Evolutionary conservation across 2,113 vertebrate genomes (phyloP), one percentile per base, ranked within the genome.

Genomic region (Cebus imitator): DNA sequence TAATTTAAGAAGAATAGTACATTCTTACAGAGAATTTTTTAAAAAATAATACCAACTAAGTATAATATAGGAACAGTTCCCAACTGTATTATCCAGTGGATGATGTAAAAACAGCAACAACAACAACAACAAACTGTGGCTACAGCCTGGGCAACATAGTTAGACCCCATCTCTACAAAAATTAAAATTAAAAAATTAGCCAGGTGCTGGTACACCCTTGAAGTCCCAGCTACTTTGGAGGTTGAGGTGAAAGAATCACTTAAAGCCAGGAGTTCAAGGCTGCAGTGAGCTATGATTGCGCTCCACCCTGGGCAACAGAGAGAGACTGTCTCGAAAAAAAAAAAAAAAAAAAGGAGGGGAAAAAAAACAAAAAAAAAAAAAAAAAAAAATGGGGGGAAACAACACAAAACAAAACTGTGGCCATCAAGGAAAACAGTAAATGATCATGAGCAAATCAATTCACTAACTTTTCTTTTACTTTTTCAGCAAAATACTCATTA

Each of bases 401-500:
- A 64, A 32, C 61, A 64, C 61, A 64, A 64, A 64, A 64, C 61
- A 64, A 78, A 91, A 30, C 37, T 48, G 8, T 87, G 64, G 55
- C 64, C 70, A 89, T 68, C 83, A 57, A 86, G 57, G 35, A 88
- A 97, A 84, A 81, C 21, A 73, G 6, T 72, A 79, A 95, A 90
- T 89, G 52, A 91, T 75, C 68, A 86, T 8, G 10, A 45, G 32
- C 20, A 87, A 95, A 93, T 87, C 76, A 89, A 81, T 66, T 91
- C 25, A 40, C 27, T 64, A 80, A 8, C 3, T 70, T 58, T 57
- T 72, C 21, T 4, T 35, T 61, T 84, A 61, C 30, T 55, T 58
- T 55, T 20, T 27, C 4, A 91, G 80, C 16, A 93, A 96, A 97
- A 95, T 9, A 81, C 18, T 94, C 64, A 91, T 91, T 78, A 95